Percentiles rank a stretch among this genome's conserved stretches.
Conservation (phyloP, 2,888 invertebrate species). For the Chrysotoxum bicinctum region DNA sequence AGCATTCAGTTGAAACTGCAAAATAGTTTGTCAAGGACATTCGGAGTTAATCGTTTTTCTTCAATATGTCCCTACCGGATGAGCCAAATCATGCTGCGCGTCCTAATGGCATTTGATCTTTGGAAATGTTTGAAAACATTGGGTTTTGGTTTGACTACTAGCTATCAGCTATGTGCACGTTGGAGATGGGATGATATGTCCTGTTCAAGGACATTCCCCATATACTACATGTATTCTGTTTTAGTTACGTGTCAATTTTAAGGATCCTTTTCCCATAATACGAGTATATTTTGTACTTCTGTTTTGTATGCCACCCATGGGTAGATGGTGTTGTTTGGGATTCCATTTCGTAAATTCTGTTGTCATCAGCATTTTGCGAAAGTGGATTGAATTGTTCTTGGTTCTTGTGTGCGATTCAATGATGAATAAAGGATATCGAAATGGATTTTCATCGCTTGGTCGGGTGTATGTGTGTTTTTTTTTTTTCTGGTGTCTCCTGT, state of each 20-base stretch:
- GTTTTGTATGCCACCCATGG: conserved; percentile 61
- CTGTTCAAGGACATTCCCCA: conserved; percentile 56
- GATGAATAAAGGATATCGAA: conserved; percentile 71
- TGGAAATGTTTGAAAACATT: conserved; percentile 71
- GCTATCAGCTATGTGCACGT: not conserved
- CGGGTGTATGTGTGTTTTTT: conserved; percentile 15
- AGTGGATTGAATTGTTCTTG: conserved; percentile 64
- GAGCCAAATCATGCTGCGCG: conserved; percentile 49
- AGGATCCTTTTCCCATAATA: conserved; percentile 13
- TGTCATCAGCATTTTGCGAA: conserved; percentile 54
- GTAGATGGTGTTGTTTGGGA: conserved; percentile 25
- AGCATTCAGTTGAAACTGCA: conserved; percentile 38
- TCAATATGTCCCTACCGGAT: conserved; percentile 59
- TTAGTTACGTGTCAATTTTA: conserved; percentile 48
- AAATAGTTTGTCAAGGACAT: conserved; percentile 63
- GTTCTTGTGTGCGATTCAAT: conserved; percentile 55
- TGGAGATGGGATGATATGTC: conserved; percentile 39
- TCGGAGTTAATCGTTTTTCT: conserved; percentile 53
- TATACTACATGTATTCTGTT: conserved; percentile 22
- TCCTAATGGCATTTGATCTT: conserved; percentile 61
- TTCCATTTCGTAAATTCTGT: conserved; percentile 28
- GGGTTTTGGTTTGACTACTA: conserved; percentile 70
- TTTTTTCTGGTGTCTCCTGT: conserved; percentile 71
- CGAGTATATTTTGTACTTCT: conserved; percentile 14
- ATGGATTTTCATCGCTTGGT: conserved; percentile 70